phyloP scores from a whole-genome alignment of 2,797 vertebrate genomes.

The Emydoidea blandingii region DNA sequence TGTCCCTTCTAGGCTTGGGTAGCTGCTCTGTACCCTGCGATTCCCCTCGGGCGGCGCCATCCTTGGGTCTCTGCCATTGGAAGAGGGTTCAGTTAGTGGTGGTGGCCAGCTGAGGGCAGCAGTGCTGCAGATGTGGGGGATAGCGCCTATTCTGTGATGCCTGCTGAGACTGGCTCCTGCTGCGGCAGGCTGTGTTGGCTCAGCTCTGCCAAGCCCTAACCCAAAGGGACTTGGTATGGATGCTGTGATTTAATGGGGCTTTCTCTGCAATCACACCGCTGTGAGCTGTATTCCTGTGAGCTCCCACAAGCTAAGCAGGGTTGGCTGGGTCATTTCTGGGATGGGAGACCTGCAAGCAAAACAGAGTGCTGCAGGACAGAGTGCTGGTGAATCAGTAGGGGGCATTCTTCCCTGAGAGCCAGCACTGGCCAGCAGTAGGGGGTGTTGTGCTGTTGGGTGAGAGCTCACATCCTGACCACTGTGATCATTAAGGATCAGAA shows the following conservation, averaged over 20 bases:
- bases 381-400: background rate
- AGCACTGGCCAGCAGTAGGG: background rate
- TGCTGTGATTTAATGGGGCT: background rate
- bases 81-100: background rate
- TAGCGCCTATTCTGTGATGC: background rate
- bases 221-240: too few species aligned
- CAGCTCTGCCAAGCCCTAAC: background rate
- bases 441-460: background rate
- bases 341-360: background rate
- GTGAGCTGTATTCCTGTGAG: background rate
- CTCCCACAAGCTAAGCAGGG: background rate
- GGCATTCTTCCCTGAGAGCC: background rate
- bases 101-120: background rate
- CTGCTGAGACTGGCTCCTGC: background rate
- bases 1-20: background rate
- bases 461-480: background rate
- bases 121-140: background rate
- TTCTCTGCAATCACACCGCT: background rate
- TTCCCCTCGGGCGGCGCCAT: background rate
- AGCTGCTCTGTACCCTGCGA: fast-evolving
- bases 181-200: background rate
- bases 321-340: background rate
- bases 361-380: background rate
- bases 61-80: too few species aligned
- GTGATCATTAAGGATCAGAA: background rate